phyloP scores from a whole-genome alignment of 1,140 invertebrate species.

The Drosophila neocordata region DNA sequence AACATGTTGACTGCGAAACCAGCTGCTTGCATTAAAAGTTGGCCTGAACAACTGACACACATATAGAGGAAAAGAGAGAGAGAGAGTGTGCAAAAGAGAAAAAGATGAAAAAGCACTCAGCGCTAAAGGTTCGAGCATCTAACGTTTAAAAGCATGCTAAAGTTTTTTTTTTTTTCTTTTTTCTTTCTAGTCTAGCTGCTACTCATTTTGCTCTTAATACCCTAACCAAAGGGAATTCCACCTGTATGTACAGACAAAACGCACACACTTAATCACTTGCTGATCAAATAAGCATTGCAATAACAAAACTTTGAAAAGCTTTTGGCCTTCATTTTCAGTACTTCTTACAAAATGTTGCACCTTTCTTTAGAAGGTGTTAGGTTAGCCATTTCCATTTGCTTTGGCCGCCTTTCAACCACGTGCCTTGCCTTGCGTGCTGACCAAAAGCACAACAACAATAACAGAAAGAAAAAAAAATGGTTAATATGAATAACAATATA shows the following conservation, averaged over 20 bases:
- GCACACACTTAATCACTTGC: not conserved
- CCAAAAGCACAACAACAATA: not conserved
- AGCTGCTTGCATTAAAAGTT: constrained; percentile 56
- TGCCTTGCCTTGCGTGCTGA: constrained; percentile 13
- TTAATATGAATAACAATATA: not conserved
- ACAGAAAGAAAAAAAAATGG: not conserved
- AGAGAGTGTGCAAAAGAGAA: not conserved
- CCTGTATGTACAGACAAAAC: not conserved
- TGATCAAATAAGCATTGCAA: constrained; percentile 7
- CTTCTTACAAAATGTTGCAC: not conserved
- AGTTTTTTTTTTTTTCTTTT: constrained; percentile 3
- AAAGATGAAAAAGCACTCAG: constrained; percentile 30
- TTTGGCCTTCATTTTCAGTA: not conserved
- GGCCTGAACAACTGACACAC: constrained; percentile 43
- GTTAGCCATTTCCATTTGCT: not conserved
- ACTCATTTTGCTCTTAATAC: constrained; percentile 15
- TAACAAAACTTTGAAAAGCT: not conserved
- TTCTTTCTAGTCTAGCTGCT: not conserved
- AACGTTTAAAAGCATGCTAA: constrained; percentile 40
- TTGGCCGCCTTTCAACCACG: not conserved
- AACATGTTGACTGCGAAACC: constrained; percentile 38
- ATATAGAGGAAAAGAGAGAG: not conserved
- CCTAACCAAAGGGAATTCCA: constrained; percentile 2
- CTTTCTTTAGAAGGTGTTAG: no score
- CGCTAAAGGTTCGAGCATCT: constrained; percentile 16